Percentiles rank a stretch among this genome's conserved stretches.
Conservation (phyloP, 2,888 invertebrate species). For the Parnassius glacialis region DNA sequence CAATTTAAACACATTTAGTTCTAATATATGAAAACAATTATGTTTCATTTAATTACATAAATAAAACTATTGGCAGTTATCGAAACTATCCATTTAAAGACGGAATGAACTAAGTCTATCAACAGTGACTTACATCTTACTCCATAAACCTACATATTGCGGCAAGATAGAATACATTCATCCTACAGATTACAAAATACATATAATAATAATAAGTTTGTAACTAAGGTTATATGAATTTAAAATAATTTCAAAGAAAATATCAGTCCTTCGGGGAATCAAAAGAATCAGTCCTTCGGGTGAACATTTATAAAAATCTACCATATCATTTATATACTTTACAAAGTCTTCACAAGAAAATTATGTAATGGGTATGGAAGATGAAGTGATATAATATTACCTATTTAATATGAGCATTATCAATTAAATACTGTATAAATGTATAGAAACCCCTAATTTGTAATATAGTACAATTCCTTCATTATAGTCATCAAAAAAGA, state of each 20-base stretch:
- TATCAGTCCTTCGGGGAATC: not conserved
- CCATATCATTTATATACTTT: slow-evolving; percentile 21
- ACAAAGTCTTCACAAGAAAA: not conserved
- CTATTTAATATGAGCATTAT: slow-evolving; percentile 35
- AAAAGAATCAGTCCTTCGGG: not conserved
- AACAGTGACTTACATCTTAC: slow-evolving; percentile 9
- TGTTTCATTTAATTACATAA: too few species aligned
- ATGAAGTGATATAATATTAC: slow-evolving; percentile 37
- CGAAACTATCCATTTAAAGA: slow-evolving; percentile 20
- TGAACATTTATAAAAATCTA: not conserved
- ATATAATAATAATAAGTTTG: too few species aligned
- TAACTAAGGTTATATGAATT: not conserved
- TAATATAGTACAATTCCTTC: slow-evolving; percentile 45
- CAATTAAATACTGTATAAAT: slow-evolving; percentile 34
- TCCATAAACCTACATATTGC: slow-evolving; percentile 20
- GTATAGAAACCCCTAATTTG: slow-evolving; percentile 49
- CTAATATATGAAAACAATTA: too few species aligned
- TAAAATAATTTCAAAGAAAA: not conserved
- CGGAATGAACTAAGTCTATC: slow-evolving; percentile 22
- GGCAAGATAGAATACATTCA: slow-evolving; percentile 8
- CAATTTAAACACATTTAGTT: too few species aligned
- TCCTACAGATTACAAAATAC: too few species aligned
- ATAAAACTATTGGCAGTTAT: slow-evolving; percentile 11
- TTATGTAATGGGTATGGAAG: slow-evolving; percentile 32
- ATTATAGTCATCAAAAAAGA: slow-evolving; percentile 35